phyloP scores from a whole-genome alignment of 2,888 invertebrate species.

The Acleris holmiana region DNA sequence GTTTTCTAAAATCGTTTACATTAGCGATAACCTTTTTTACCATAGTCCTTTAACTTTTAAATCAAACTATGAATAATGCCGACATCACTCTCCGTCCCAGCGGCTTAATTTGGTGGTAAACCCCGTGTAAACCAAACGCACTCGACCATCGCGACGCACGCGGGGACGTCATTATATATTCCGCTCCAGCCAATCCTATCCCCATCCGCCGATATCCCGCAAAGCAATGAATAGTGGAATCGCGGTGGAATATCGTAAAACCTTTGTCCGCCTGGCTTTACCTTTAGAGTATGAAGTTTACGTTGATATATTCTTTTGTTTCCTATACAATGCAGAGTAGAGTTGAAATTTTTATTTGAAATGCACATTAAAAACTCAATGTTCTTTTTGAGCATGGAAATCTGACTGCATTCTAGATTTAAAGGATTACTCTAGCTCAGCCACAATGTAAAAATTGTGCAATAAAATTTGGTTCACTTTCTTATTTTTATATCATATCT shows the following conservation, averaged over 20 bases:
- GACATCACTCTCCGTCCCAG: conserved; percentile 11
- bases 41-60: not conserved
- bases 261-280: conserved; percentile 6
- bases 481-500: too few species aligned
- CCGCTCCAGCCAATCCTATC: conserved; percentile 30
- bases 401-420: too few species aligned
- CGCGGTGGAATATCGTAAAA: conserved; percentile 20
- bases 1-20: too few species aligned
- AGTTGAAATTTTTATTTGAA: too few species aligned
- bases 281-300: conserved; percentile 2
- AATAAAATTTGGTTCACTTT: too few species aligned
- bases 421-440: too few species aligned
- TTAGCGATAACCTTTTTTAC: too few species aligned
- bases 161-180: conserved; percentile 34
- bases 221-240: conserved; percentile 26
- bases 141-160: conserved; percentile 34
- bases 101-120: conserved; percentile 23
- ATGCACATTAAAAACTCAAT: too few species aligned
- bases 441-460: too few species aligned
- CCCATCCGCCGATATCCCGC: conserved; percentile 30
- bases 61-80: not conserved
- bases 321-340: too few species aligned
- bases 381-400: too few species aligned
- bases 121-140: conserved; percentile 28
- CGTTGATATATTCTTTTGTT: conserved; percentile 1